These are phyloP conservation scores for Cerastoderma edule DNA, from an alignment of 2,888 invertebrate genomes.

Conservation along the genomic window DNA sequence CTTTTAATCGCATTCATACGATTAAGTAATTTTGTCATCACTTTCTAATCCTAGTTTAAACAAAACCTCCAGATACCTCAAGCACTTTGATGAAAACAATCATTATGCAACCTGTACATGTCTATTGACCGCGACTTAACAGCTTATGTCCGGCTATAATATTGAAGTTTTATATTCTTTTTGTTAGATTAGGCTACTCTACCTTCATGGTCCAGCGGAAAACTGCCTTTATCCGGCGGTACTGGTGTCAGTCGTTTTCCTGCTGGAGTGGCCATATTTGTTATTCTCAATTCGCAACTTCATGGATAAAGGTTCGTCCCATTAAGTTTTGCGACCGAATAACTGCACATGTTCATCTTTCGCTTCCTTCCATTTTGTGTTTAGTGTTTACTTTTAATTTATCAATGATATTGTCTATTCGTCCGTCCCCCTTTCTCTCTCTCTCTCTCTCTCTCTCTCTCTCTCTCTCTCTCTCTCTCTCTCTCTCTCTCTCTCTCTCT, in stretches of 20 bases:
- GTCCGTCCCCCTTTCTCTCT: constrained; percentile 19
- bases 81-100: too few relatives aligned
- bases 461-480: constrained; percentile 48
- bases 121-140: too few relatives aligned
- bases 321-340: neutral
- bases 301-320: neutral
- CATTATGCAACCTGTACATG: too few relatives aligned
- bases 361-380: neutral
- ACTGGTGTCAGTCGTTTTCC: neutral
- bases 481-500: constrained; percentile 39
- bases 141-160: too few relatives aligned
- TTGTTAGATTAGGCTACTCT: too few relatives aligned
- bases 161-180: too few relatives aligned
- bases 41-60: too few relatives aligned
- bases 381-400: neutral
- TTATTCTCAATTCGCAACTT: neutral
- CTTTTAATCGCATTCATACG: too few relatives aligned
- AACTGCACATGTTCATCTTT: neutral
- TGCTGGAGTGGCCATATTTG: constrained; percentile 5
- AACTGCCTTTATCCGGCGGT: constrained; percentile 56
- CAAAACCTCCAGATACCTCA: too few relatives aligned
- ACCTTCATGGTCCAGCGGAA: constrained; percentile 56
- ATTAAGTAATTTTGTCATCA: too few relatives aligned
- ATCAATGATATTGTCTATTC: constrained; percentile 2
- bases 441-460: constrained; percentile 39